Base-by-base conservation (phyloP, 2,113 vertebrate species). In the Leucoraja erinaceus region DNA sequence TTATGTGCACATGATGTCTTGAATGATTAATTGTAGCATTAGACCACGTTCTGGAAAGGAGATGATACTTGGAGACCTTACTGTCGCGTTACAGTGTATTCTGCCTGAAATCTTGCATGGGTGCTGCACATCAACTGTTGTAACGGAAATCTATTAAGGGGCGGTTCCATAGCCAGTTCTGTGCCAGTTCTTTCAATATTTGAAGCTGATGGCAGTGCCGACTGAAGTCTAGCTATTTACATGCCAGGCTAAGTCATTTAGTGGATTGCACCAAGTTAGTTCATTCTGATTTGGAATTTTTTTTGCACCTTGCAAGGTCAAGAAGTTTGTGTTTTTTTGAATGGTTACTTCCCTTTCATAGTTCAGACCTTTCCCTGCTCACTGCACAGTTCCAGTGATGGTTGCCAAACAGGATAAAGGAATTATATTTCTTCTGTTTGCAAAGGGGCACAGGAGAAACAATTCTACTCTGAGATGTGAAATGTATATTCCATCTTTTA, bases 281-380 rank as follows among this genome's bases (percentile, higher is more conserved):
- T 88, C 59, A 88, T 88, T 88, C 28, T 88, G 11, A 14, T 63
- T 86, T 88, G 59, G n/a, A 47, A 63, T 31, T 63, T 28, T 63
- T 86, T 63, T 66, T 88, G 59, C 59, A 88, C 83, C 83, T 88
- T 88, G n/a, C 59, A 66, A 63, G 83, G 83, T 88, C n/a, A 63
- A 33, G 59, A 31, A n/a, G 63, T 63, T 88, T 31, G 59, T 84
- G 81, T 59, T n/a, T 72, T 20, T 72, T 72, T 72, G 16, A 61
- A 61, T 63, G 56, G 25, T 56, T 86, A 28, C 56, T 63, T 86
- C 28, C 28, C 56, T 59, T 10, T 25, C 22, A 81, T 9, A 81
- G 47, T 33, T 88, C 59, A 66, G 59, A 16, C 59, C 59, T 31
- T 63, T 33, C 59, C 83, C 59, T 88, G 59, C 59, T 31, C 28